Evolutionary conservation across 2,113 vertebrate species (phyloP).

Genomic region (Felis chaus): DNA sequence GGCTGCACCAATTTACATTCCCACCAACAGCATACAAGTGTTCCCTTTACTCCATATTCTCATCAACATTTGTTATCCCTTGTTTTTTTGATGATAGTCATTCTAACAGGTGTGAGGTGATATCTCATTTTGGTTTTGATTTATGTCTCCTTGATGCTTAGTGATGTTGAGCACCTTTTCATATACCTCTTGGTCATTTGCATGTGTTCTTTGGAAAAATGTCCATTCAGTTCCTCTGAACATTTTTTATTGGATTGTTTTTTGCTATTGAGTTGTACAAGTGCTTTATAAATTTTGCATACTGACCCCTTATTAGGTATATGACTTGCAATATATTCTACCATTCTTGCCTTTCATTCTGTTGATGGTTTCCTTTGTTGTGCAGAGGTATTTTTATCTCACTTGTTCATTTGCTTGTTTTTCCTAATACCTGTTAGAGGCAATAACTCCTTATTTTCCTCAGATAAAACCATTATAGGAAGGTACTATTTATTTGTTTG

Average conservation of each 20-base stretch:
- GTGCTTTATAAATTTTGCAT: background rate
- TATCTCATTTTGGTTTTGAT: background rate
- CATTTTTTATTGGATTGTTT: background rate
- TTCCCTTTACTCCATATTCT: background rate
- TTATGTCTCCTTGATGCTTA: background rate
- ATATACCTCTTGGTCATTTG: background rate
- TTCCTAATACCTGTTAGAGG: background rate
- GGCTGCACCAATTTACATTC: background rate
- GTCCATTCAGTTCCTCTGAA: background rate
- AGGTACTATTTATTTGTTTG: background rate
- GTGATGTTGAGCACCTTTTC: background rate
- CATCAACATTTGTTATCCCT: background rate
- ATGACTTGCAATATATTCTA: background rate
- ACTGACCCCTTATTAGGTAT: background rate
- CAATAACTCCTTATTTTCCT: background rate
- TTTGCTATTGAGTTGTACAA: background rate
- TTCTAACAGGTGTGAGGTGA: background rate
- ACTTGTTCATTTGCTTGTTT: background rate
- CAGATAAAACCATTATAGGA: background rate
- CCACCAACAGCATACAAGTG: background rate
- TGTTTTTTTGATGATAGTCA: background rate
- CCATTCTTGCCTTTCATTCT: background rate
- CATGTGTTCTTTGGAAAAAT: background rate
- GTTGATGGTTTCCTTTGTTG: background rate
- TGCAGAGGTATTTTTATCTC: background rate